These are phyloP conservation scores for Gambusia holbrooki DNA, from an alignment of 2,113 vertebrate genomes.

Conservation along the genomic window DNA sequence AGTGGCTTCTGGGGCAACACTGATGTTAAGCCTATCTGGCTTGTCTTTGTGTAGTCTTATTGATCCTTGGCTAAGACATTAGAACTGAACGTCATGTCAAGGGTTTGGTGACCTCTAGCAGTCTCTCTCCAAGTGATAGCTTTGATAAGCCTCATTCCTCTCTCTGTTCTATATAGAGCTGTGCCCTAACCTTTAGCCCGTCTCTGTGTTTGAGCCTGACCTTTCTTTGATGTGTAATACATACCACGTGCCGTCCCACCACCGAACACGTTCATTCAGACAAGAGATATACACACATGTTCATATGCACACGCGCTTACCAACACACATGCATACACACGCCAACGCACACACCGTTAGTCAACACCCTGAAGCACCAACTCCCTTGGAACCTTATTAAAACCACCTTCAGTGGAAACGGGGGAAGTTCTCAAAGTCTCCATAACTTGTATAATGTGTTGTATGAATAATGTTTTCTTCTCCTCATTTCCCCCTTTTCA, in stretches of 20 bases:
- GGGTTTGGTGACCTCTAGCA: slow-evolving; percentile 76
- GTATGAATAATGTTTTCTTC: slow-evolving; percentile 80
- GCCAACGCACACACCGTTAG: slow-evolving; percentile 46
- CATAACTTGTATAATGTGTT: slow-evolving; percentile 82
- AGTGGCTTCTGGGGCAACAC: slow-evolving; percentile 67
- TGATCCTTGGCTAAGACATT: slow-evolving; percentile 78
- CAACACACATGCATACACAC: slow-evolving; percentile 21
- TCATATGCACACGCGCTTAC: slow-evolving; percentile 5
- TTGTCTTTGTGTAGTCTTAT: slow-evolving; percentile 76
- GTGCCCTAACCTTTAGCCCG: slow-evolving; percentile 77
- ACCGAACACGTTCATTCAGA: slow-evolving; percentile 65
- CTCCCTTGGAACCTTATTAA: slow-evolving; percentile 86
- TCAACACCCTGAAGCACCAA: slow-evolving; percentile 74
- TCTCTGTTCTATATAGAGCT: slow-evolving; percentile 75
- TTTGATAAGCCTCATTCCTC: slow-evolving; percentile 77
- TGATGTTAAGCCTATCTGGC: slow-evolving; percentile 77
- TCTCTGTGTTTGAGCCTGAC: slow-evolving; percentile 77
- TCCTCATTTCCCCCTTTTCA: slow-evolving; percentile 71
- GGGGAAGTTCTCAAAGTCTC: slow-evolving; percentile 82
- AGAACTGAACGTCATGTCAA: slow-evolving; percentile 79
- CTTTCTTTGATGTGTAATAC: slow-evolving; percentile 82
- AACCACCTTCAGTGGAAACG: slow-evolving; percentile 79
- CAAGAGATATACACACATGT: slow-evolving; percentile 53
- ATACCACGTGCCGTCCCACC: slow-evolving; percentile 70
- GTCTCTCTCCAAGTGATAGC: slow-evolving; percentile 77